phyloP scores from a whole-genome alignment of 2,888 invertebrate species.

The Lordiphosa fenestrarum region DNA sequence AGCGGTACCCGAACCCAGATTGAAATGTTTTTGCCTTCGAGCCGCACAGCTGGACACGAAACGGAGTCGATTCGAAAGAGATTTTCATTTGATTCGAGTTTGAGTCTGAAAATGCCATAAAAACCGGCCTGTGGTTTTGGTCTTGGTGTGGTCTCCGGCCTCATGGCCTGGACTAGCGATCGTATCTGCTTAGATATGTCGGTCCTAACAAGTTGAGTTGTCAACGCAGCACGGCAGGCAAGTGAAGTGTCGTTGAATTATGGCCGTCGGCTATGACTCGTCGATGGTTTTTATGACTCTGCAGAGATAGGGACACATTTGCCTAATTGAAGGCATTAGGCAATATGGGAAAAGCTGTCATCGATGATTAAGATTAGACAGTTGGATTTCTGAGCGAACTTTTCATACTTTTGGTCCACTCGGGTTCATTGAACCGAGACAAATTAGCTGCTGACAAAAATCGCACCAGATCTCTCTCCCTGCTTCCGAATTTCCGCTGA shows the following conservation, averaged over 20 bases:
- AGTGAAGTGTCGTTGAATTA: conserved; percentile 65
- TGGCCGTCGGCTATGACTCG: conserved; percentile 35
- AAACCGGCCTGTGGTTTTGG: conserved; percentile 44
- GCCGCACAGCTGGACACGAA: conserved; percentile 56
- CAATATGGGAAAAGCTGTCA: conserved; percentile 31
- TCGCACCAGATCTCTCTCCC: background rate
- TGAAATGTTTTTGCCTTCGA: conserved; percentile 62
- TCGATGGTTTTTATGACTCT: conserved; percentile 28
- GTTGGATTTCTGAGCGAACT: too few relatives aligned
- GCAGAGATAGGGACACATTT: conserved; percentile 28
- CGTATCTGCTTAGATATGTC: conserved; percentile 54
- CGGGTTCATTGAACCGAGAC: background rate
- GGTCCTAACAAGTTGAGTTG: conserved; percentile 67
- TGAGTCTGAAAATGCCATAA: conserved; percentile 39
- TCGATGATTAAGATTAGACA: conserved; percentile 6
- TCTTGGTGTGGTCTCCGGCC: conserved; percentile 44
- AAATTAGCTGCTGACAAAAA: background rate
- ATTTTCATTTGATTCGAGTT: conserved; percentile 67
- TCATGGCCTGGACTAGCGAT: conserved; percentile 35
- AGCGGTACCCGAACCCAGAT: conserved; percentile 28
- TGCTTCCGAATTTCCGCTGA: conserved; percentile 28
- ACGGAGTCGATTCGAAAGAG: conserved; percentile 58
- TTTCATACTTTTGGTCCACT: too few relatives aligned
- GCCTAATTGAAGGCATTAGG: conserved; percentile 60
- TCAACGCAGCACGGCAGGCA: conserved; percentile 63